phyloP scores from a whole-genome alignment of 2,888 invertebrate species.

The Eulithis testata region DNA sequence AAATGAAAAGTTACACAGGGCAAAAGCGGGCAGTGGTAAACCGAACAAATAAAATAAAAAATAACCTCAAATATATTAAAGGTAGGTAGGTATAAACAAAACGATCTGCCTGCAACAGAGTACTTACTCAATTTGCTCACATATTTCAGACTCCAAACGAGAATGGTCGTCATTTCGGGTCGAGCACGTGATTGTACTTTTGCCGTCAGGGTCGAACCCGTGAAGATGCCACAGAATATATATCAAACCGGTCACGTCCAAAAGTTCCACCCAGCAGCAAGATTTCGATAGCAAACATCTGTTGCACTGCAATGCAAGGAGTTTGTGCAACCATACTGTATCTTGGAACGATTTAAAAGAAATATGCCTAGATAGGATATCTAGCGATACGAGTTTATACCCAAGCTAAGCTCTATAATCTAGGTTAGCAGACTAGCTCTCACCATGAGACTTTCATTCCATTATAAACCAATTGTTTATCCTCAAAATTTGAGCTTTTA shows the following conservation, averaged over 20 bases:
- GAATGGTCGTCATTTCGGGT: slow-evolving; percentile 25
- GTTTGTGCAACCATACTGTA: too few relatives aligned
- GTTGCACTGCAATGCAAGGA: too few relatives aligned
- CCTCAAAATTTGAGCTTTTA: too few relatives aligned
- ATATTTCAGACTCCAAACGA: slow-evolving; percentile 20
- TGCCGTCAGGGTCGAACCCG: slow-evolving; percentile 20
- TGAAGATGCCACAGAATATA: slow-evolving; percentile 12
- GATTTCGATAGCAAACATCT: too few relatives aligned
- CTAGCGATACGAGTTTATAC: too few relatives aligned
- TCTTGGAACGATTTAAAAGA: too few relatives aligned
- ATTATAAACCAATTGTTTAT: too few relatives aligned
- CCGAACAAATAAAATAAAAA: not conserved
- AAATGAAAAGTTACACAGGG: too few relatives aligned
- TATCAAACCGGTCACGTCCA: not conserved
- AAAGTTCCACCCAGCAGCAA: not conserved
- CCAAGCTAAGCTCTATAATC: too few relatives aligned
- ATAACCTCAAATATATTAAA: not conserved
- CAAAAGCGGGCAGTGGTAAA: not conserved
- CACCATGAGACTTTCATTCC: too few relatives aligned
- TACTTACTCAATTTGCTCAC: slow-evolving; percentile 10
- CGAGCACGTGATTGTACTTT: slow-evolving; percentile 25
- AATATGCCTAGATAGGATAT: too few relatives aligned
- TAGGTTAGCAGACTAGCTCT: too few relatives aligned
- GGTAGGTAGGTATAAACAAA: slow-evolving; percentile 6
- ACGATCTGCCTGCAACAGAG: not conserved